Evolutionary conservation across 2,113 vertebrate genomes (phyloP), one percentile per base, ranked within the genome.

Genomic region (Neolamprologus modestus): DNA sequence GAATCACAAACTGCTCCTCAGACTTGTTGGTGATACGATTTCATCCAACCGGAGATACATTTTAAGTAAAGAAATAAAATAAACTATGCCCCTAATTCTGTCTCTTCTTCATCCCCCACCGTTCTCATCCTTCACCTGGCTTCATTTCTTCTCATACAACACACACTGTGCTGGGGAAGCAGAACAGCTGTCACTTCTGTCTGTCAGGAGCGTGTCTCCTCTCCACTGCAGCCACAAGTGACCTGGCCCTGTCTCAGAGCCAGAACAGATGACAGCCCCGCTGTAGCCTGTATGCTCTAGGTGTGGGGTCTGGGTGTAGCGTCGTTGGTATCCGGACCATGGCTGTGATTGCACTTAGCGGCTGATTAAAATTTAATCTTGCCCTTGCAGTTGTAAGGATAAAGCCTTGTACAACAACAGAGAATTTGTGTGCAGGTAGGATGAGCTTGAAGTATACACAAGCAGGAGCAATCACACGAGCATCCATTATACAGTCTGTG

Each of bases 341-440:
- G 95, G 93, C 96, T 96, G 93, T 96, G 97, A 97, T 97, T 97
- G 96, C 97, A 97, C 97, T 97, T 97, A 88, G 88, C 96, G 96
- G 96, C 96, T 96, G 97, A 98, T 98, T 97, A 97, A 97, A 97
- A 97, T 97, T 96, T 97, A 97, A 98, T 98, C 95, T 92, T 94
- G 95, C 93, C 96, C 94, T 97, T 95, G 95, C 96, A 96, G 97
- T 97, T 96, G 96, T 94, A 91, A 94, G 94, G 47, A 87, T 78
- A 42, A 95, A 95, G 95, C 95, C 96, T 95, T 96, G 96, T 96
- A 95, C 80, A 90, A 89, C 85, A 87, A 88, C 47, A 53, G 8
- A 4, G 76, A 87, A 76, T 87, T 52, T 37, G 50, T 80, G 84
- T 40, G 11, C 47, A 50, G 55, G 76, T 87, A 50, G 54, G 73